phyloP scores from a whole-genome alignment of 53 echinoderm and acorn worm species.

The Holothuria leucospilota region DNA sequence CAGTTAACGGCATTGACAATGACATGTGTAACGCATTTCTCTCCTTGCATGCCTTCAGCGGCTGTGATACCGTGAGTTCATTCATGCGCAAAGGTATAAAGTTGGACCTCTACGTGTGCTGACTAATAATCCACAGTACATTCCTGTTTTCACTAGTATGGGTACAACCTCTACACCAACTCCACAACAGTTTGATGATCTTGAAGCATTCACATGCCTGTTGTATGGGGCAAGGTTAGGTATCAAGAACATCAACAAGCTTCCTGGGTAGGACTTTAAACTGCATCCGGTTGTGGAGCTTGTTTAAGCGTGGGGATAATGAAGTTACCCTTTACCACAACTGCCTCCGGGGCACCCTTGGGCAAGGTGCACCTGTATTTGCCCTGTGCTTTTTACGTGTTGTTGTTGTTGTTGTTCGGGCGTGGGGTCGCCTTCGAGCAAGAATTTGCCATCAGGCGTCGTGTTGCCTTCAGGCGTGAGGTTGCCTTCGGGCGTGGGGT shows the following conservation, averaged over 20 bases:
- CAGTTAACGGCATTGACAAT: conserved; percentile 27
- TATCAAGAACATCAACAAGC: conserved; percentile 50
- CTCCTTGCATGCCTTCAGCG: conserved; percentile 46
- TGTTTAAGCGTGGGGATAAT: too few relatives aligned
- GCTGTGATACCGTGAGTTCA: conserved; percentile 44
- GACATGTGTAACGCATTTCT: conserved; percentile 62
- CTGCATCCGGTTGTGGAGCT: too few relatives aligned
- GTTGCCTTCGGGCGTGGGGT: too few relatives aligned
- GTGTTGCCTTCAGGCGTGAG: too few relatives aligned
- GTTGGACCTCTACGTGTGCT: conserved; percentile 48
- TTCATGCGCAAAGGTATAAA: conserved; percentile 42
- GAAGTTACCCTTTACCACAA: too few relatives aligned
- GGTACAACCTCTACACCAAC: conserved; percentile 18
- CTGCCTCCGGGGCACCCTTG: too few relatives aligned
- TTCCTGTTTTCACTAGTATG: conserved; percentile 29
- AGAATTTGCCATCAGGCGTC: too few relatives aligned
- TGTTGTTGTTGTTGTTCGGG: too few relatives aligned
- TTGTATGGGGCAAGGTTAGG: conserved; percentile 49
- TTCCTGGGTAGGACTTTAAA: too few relatives aligned
- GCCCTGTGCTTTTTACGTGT: too few relatives aligned
- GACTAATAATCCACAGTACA: conserved; percentile 34
- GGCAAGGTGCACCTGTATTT: too few relatives aligned
- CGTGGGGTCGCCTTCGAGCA: too few relatives aligned
- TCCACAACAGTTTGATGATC: conserved; percentile 43
- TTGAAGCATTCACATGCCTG: conserved; percentile 55